Conservation (phyloP, 2,113 vertebrate genomes). For the Hemichromis elongatus region DNA sequence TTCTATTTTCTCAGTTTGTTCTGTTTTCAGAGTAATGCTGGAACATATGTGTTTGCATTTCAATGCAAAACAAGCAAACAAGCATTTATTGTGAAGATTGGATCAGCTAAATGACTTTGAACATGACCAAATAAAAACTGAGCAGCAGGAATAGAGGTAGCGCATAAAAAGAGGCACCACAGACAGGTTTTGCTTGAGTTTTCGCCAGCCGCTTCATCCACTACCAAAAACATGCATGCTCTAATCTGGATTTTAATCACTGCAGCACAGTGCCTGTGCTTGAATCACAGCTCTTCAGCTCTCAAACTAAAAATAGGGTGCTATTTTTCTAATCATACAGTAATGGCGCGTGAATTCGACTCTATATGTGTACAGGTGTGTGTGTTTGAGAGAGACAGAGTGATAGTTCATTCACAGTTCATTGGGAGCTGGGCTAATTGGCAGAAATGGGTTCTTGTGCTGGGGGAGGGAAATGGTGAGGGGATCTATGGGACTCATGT, state of each 20-base stretch:
- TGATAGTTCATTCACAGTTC: slow-evolving; percentile 25
- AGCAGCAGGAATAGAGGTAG: background rate
- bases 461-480: background rate
- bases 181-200: background rate
- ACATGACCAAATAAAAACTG: background rate
- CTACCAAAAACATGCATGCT: background rate
- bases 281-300: slow-evolving; percentile 18
- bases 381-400: background rate
- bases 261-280: background rate
- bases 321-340: slow-evolving; percentile 7
- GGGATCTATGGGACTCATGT: slow-evolving; percentile 22
- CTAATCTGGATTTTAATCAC: slow-evolving; percentile 19
- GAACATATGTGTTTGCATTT: background rate
- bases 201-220: background rate
- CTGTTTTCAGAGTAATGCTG: background rate
- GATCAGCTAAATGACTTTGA: background rate
- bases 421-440: slow-evolving; percentile 49
- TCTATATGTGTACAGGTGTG: background rate
- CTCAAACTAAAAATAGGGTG: slow-evolving; percentile 11
- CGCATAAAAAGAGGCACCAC: rapidly evolving
- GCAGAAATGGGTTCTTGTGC: slow-evolving; percentile 51
- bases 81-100: background rate
- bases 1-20: background rate
- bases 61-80: background rate
- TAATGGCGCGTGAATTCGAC: background rate